Conservation (phyloP, 2,113 vertebrate genomes). For the Panthera uncia region DNA sequence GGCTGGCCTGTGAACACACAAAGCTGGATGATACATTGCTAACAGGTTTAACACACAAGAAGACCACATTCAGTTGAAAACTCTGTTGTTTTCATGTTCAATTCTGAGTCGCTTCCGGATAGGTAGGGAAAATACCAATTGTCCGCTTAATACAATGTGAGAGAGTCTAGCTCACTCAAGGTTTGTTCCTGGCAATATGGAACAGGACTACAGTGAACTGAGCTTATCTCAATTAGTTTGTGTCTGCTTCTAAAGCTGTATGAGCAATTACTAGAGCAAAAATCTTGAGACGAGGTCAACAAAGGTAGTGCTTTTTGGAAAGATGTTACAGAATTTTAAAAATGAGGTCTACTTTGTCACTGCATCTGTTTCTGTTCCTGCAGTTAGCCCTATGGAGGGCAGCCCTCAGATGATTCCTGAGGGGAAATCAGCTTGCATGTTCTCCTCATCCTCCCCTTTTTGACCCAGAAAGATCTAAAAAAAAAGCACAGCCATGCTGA, state of each 20-base stretch:
- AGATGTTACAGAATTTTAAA: neutral
- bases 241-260: constrained; percentile 6
- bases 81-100: neutral
- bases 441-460: neutral
- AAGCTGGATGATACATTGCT: neutral
- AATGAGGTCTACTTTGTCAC: neutral
- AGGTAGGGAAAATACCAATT: neutral
- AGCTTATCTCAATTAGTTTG: neutral
- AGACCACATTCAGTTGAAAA: neutral
- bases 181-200: neutral
- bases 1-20: neutral
- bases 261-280: neutral
- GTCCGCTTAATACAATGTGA: neutral
- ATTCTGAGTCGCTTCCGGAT: neutral
- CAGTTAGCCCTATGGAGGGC: neutral
- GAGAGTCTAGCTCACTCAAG: neutral
- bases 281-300: neutral
- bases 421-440: fast-evolving
- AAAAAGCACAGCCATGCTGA: neutral
- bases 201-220: neutral
- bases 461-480: neutral
- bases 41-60: neutral
- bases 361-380: neutral
- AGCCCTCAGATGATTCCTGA: neutral
- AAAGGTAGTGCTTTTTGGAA: neutral